Conservation (phyloP, 2,113 vertebrate species). For the Shinisaurus crocodilurus region DNA sequence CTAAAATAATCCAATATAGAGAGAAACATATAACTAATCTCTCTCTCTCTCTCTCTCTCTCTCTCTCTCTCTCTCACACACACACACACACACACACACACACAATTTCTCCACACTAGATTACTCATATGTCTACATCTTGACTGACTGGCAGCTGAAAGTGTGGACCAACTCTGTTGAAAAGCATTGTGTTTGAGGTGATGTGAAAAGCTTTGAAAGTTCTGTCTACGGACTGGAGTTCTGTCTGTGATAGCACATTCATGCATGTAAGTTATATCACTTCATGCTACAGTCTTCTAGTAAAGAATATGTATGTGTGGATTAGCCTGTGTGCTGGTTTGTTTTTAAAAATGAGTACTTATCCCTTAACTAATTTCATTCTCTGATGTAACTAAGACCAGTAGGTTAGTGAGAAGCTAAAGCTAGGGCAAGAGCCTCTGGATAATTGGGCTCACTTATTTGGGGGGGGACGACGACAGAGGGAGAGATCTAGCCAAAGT, state of each 20-base stretch:
- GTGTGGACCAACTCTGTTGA: not conserved
- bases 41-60: not conserved
- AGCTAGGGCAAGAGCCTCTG: not conserved
- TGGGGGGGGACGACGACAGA: not conserved
- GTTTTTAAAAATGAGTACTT: not conserved
- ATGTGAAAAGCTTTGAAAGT: not conserved
- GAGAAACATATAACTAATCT: too few species aligned
- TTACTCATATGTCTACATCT: too few species aligned
- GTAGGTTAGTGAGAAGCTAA: not conserved
- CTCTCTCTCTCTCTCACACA: not conserved
- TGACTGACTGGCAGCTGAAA: not conserved
- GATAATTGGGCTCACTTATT: not conserved
- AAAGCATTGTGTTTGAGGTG: not conserved
- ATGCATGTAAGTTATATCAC: not conserved
- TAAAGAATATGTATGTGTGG: not conserved
- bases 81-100: not conserved
- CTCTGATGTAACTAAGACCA: not conserved
- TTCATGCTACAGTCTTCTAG: too few species aligned
- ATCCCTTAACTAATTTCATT: not conserved
- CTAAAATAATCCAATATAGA: not conserved
- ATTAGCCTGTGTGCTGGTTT: not conserved
- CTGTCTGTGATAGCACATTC: not conserved
- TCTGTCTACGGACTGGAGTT: not conserved
- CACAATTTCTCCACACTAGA: too few species aligned
- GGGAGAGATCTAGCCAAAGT: not conserved